Evolutionary conservation across 2,113 vertebrate species (phyloP), one percentile per base, ranked within the genome.

Genomic region (Leiothrix lutea): DNA sequence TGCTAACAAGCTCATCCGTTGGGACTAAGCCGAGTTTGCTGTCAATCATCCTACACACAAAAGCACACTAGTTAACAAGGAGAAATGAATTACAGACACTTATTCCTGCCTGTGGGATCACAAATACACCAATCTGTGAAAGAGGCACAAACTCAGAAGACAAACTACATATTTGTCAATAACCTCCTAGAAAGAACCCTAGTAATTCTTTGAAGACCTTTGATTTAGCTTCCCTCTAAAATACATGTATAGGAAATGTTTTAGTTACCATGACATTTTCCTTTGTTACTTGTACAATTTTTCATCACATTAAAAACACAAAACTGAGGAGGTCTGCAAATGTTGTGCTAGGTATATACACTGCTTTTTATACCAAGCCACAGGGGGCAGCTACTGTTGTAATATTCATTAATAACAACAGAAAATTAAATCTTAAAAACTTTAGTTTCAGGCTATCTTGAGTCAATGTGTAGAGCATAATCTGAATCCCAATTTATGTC

Each of bases 1-100:
- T 98, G 98, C 98, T 98, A 98, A 98, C 98, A 98, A 98, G 98
- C 98, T 98, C 97, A 98, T 98, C 97, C 98, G 96, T 98, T 98
- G 98, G 98, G 98, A 98, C 98, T 98, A 98, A 98, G 98, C 97
- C 98, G 98, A 98, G 98, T 98, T 98, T 98, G 98, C 98, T 98
- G 98, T 98, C 98, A 98, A 98, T 99, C 98, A 99, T 98, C 97
- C 98, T 92, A 83, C 98, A 98, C 98, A 98, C 98, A 98, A 98
- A 98, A 98, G 97, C 97, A 83, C 98, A 97, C 98, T 98, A 97
- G 97, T 98, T 98, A 98, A 98, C 97, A 98, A 98, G 98, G 97
- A 97, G 98, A 98, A 98, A 98, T 98, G 98, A 98, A 98, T 98
- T 98, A 98, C 98, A 98, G 98, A 98, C 98, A 97, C 98, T 98